A percentile compares a stretch with the other conserved stretches of the same genome.
Evolutionary conservation across 2,888 invertebrate genomes (phyloP).

Genomic region (Byasa hedistus): DNA sequence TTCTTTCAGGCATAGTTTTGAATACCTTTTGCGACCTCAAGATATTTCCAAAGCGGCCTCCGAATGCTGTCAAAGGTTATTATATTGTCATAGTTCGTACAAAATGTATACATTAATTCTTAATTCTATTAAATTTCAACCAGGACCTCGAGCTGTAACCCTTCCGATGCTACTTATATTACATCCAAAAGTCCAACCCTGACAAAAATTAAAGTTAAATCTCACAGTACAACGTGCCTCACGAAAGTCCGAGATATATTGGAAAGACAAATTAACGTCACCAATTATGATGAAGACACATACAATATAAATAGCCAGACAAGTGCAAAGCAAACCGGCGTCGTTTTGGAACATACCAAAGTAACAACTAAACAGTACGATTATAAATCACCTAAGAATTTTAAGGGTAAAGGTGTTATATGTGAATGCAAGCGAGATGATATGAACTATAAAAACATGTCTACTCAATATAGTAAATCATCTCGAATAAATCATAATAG

Average conservation of each 20-base stretch:
- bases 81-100: neutral
- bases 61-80: conserved; percentile 49
- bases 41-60: conserved; percentile 50
- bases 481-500: neutral
- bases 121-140: neutral
- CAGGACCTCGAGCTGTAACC: conserved; percentile 12
- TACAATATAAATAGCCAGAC: neutral
- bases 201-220: conserved; percentile 21
- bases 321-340: conserved; percentile 1
- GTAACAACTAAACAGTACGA: conserved; percentile 5
- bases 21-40: conserved; percentile 58
- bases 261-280: conserved; percentile 2
- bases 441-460: neutral
- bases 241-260: conserved; percentile 5
- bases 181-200: conserved; percentile 8
- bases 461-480: conserved; percentile 1
- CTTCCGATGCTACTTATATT: conserved; percentile 19
- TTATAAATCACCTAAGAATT: neutral
- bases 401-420: neutral
- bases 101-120: neutral
- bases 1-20: conserved; percentile 49
- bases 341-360: conserved; percentile 6
- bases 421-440: conserved; percentile 37
- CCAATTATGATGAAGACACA: neutral
- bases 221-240: conserved; percentile 16